Evolutionary conservation across 2,888 invertebrate species (phyloP).

Genomic region (Dryobotodes eremita): DNA sequence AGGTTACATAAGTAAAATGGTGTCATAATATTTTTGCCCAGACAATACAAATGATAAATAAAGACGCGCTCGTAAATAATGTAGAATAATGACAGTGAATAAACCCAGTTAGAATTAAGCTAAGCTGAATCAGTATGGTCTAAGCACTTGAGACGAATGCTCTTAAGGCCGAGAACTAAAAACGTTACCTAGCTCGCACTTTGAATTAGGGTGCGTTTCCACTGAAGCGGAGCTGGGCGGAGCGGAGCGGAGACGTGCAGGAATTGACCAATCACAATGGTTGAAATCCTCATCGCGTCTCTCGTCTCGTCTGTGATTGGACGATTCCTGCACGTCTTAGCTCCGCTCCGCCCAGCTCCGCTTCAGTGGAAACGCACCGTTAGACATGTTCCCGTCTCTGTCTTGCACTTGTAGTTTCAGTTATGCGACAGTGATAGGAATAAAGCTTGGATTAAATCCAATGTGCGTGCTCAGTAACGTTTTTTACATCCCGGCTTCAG

Average conservation of each 20-base stretch:
- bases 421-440: background rate
- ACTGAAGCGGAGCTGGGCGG: no score
- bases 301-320: no score
- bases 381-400: background rate
- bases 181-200: background rate
- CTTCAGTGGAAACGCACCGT: no score
- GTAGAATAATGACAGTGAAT: slow-evolving; percentile 53
- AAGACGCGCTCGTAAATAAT: slow-evolving; percentile 37
- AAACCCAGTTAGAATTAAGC: slow-evolving; percentile 66
- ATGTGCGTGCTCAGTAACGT: background rate
- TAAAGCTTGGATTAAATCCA: no score
- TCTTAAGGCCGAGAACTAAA: background rate
- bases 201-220: no score
- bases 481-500: background rate
- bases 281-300: no score
- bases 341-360: no score
- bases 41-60: slow-evolving; percentile 63
- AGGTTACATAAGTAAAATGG: background rate
- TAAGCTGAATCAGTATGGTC: slow-evolving; percentile 59
- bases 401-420: background rate
- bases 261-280: no score
- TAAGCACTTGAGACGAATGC: slow-evolving; percentile 50
- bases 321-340: no score
- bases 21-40: slow-evolving; percentile 46
- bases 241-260: no score